A percentile compares a stretch with the other conserved stretches of the same genome.
Evolutionary conservation across 2,113 vertebrate genomes (phyloP).

Genomic region (Pipa parva): DNA sequence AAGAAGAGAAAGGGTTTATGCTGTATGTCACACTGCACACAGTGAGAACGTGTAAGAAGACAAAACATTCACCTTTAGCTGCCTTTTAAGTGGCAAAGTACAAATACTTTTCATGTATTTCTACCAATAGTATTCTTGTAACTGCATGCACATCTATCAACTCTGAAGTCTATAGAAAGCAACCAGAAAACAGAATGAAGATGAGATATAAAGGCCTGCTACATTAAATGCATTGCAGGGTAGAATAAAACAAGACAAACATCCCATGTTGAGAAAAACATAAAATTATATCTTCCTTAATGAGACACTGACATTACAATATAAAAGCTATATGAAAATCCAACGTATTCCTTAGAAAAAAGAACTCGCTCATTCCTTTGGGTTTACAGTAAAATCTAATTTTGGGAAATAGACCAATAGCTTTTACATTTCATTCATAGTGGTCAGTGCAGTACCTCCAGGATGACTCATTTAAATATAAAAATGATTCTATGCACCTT

Average conservation of each 20-base stretch:
- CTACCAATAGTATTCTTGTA: slow-evolving; percentile 30
- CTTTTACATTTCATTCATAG: slow-evolving; percentile 16
- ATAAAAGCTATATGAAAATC: slow-evolving; percentile 21
- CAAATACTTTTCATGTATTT: slow-evolving; percentile 36
- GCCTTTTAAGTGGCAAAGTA: slow-evolving; percentile 12
- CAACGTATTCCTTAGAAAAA: not conserved
- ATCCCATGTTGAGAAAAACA: slow-evolving; percentile 19
- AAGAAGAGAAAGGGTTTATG: too few species aligned
- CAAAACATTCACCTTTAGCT: too few species aligned
- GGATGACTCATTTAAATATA: slow-evolving; percentile 1
- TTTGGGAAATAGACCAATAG: slow-evolving; percentile 33
- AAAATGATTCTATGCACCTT: slow-evolving; percentile 19
- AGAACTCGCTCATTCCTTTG: slow-evolving; percentile 10
- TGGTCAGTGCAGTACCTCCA: slow-evolving; percentile 15
- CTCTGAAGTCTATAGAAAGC: slow-evolving; percentile 50
- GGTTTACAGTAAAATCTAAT: not conserved
- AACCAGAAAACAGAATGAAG: slow-evolving; percentile 46
- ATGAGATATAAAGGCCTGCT: slow-evolving; percentile 45
- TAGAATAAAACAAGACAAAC: slow-evolving; percentile 26
- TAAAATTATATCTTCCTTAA: slow-evolving; percentile 25
- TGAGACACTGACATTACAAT: slow-evolving; percentile 24
- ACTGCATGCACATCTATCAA: slow-evolving; percentile 47
- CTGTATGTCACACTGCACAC: too few species aligned
- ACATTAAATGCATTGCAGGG: slow-evolving; percentile 25
- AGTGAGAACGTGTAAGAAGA: too few species aligned